These are phyloP conservation scores for Connochaetes taurinus DNA, from an alignment of 2,113 vertebrate species.

Conservation along the genomic window DNA sequence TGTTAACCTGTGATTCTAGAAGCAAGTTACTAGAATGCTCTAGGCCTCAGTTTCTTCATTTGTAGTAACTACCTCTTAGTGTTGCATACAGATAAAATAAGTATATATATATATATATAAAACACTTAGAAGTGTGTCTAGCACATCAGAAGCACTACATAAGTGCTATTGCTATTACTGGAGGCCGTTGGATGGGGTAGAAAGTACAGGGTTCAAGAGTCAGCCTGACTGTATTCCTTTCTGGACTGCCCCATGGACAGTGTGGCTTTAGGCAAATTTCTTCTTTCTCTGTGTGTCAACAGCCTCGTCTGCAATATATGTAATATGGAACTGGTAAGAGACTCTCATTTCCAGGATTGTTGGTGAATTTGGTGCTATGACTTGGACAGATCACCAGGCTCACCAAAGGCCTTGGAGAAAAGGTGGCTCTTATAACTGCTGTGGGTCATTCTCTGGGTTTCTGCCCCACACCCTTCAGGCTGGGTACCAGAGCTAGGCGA, in stretches of 20 bases:
- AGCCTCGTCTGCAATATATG: neutral
- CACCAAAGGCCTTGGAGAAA: neutral
- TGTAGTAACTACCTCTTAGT: neutral
- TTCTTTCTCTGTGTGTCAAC: neutral
- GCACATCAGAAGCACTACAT: neutral
- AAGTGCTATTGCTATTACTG: neutral
- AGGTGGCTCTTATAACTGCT: neutral
- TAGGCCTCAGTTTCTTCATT: neutral
- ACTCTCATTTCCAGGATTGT: neutral
- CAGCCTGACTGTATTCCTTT: neutral
- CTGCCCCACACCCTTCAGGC: neutral
- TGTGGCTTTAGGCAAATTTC: neutral
- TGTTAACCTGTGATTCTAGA: neutral
- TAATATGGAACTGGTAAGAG: neutral
- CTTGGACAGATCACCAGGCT: neutral
- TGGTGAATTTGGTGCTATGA: neutral
- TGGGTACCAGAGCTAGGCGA: neutral
- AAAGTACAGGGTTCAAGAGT: neutral
- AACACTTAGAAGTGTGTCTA: neutral
- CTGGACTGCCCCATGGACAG: neutral
- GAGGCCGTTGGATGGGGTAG: neutral
- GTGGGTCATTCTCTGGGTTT: neutral
- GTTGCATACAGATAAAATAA: neutral
- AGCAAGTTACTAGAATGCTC: neutral
- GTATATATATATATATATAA: neutral